phyloP scores from a whole-genome alignment of 2,888 invertebrate species.

The Bursaphelenchus okinawaensis region DNA sequence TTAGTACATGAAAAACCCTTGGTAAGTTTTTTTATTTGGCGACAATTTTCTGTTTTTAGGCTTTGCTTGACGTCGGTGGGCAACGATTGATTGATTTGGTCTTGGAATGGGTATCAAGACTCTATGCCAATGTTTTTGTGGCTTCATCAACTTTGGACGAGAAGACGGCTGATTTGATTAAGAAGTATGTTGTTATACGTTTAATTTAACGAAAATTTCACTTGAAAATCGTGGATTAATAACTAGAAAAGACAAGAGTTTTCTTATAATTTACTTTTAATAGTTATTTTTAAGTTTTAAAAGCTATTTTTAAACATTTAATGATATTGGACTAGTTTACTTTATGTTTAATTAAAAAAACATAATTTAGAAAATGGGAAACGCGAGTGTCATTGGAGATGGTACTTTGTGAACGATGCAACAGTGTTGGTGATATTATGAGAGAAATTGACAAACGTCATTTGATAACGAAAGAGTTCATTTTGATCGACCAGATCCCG shows the following conservation, averaged over 20 bases:
- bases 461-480: slow-evolving; percentile 40
- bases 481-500: slow-evolving; percentile 41
- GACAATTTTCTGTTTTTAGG: slow-evolving; percentile 1
- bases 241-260: too few relatives aligned
- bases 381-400: slow-evolving; percentile 8
- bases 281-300: too few relatives aligned
- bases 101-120: slow-evolving; percentile 28
- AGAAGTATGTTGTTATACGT: slow-evolving; percentile 17
- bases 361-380: slow-evolving; percentile 22
- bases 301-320: too few relatives aligned
- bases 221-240: too few relatives aligned
- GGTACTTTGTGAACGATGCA: slow-evolving; percentile 17
- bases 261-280: too few relatives aligned
- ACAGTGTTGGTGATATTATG: slow-evolving; percentile 42
- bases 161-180: slow-evolving; percentile 6
- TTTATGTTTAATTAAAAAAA: background rate
- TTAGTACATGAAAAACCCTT: slow-evolving; percentile 14
- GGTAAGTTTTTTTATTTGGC: slow-evolving; percentile 13
- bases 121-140: slow-evolving; percentile 28
- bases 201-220: background rate
- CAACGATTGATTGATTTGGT: slow-evolving; percentile 25
- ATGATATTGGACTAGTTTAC: background rate
- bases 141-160: slow-evolving; percentile 18
- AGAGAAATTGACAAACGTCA: slow-evolving; percentile 38
- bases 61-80: slow-evolving; percentile 13